Conservation (phyloP, 1,140 invertebrate species). For the Formica exsecta region DNA sequence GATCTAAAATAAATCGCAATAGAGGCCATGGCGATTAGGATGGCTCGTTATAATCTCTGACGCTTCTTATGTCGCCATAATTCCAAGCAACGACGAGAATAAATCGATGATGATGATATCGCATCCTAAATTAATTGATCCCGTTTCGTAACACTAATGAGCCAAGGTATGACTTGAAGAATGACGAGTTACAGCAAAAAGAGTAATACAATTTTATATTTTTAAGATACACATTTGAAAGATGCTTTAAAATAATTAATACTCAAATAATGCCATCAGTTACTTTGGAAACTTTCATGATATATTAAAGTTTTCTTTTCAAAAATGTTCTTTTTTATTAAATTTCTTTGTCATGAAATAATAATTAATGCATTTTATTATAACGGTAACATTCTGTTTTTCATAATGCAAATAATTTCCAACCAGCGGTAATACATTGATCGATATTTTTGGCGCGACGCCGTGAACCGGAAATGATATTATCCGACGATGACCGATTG, state of each 20-base stretch:
- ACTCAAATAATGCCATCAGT: neutral
- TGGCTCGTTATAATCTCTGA: conserved; percentile 59
- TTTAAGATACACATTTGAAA: neutral
- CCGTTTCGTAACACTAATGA: conserved; percentile 9
- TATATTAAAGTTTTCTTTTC: neutral
- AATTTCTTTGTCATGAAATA: neutral
- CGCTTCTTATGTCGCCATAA: conserved; percentile 49
- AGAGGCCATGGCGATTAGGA: conserved; percentile 56
- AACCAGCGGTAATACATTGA: neutral
- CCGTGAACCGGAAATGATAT: conserved; percentile 68
- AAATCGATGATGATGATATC: conserved; percentile 26
- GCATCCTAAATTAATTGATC: conserved; percentile 1
- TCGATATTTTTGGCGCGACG: conserved; percentile 66
- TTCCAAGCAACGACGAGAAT: conserved; percentile 60
- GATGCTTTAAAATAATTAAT: neutral
- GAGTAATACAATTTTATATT: neutral
- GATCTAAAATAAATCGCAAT: conserved; percentile 69
- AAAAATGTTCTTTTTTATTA: neutral
- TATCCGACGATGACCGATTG: neutral
- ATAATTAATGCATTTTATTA: neutral
- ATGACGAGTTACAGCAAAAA: neutral
- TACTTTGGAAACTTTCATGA: neutral
- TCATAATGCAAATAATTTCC: neutral
- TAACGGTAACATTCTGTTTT: neutral
- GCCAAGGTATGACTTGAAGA: neutral